These are phyloP conservation scores for Megaceryle torquata DNA, from an alignment of 2,113 vertebrate species.

Conservation along the genomic window DNA sequence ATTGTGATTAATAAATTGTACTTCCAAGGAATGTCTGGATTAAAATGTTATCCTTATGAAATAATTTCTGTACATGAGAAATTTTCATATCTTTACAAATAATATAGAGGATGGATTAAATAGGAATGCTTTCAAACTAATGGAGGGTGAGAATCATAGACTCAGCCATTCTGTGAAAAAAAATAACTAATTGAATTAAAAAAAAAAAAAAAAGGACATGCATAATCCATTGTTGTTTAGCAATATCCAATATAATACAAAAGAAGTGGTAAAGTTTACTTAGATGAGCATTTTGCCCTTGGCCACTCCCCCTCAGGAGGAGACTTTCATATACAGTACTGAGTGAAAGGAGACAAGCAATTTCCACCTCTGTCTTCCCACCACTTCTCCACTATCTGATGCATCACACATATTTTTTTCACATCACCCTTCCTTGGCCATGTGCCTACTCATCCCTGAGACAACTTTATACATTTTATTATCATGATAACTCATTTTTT, in stretches of 20 bases:
- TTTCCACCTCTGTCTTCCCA: neutral
- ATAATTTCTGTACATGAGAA: neutral
- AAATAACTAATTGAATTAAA: neutral
- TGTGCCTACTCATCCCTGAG: neutral
- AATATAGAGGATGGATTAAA: neutral
- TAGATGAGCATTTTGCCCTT: neutral
- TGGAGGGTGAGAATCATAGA: neutral
- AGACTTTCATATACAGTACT: neutral
- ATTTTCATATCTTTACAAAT: neutral
- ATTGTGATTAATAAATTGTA: neutral
- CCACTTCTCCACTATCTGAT: neutral
- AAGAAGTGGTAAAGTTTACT: neutral
- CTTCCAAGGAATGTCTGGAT: neutral
- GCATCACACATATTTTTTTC: neutral
- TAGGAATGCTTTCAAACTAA: neutral
- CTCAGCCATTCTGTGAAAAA: neutral
- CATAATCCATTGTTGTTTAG: neutral
- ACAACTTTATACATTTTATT: neutral
- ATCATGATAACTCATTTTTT: neutral
- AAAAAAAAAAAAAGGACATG: neutral
- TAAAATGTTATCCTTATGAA: neutral
- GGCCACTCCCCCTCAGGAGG: neutral
- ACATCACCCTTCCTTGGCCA: accelerated
- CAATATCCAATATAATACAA: neutral
- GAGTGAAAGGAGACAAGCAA: neutral